Base-by-base conservation (phyloP, 2,888 invertebrate species). In the Colostygia pectinataria region DNA sequence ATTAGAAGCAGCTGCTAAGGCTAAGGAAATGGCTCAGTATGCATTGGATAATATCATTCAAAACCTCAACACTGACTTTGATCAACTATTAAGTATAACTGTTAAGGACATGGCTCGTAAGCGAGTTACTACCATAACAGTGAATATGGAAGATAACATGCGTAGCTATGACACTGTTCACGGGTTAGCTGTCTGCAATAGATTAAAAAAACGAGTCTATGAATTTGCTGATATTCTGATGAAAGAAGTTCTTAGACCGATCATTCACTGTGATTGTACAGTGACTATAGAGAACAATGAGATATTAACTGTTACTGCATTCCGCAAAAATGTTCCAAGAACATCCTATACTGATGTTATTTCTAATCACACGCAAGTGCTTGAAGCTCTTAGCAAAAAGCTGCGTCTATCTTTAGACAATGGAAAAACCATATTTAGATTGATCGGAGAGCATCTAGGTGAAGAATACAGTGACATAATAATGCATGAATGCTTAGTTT, bases 401-500 rank as follows among this genome's bases (percentile, higher is more conserved):
- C 83, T 95, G 31, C 90, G 92, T 61, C 65, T 92, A 37, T 65
- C 77, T 20, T 78, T 92, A 53, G 74, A 71, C 4, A 74, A 78
- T 4, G 71, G 84, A 6, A 67, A 80, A 25, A 87, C 85, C 1
- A 76, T 93, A 27, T 83, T 95, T 68, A 80, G 73, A 47, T 88
- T 91, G 62, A 84, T 94, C 36, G 92, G 93, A 0, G 77, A 83
- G 28, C 77, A 91, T 57, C 85, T 93, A 25, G 83, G 91, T 63
- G 74, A 82, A 2, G 91, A 93, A 33, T 92, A 97, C 61, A 91
- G 94, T 13, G 91, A 93, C 10, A 71, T 92, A 10, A 80, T 97
- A 25, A 92, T 95, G 2, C 92, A 93, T 55, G 92, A 95, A 63
- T 97, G 96, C 68, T 90, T 97, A 5, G 89, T 93, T 37, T 91